Base-by-base conservation (phyloP, 2,113 vertebrate genomes). In the Rostratula benghalensis region DNA sequence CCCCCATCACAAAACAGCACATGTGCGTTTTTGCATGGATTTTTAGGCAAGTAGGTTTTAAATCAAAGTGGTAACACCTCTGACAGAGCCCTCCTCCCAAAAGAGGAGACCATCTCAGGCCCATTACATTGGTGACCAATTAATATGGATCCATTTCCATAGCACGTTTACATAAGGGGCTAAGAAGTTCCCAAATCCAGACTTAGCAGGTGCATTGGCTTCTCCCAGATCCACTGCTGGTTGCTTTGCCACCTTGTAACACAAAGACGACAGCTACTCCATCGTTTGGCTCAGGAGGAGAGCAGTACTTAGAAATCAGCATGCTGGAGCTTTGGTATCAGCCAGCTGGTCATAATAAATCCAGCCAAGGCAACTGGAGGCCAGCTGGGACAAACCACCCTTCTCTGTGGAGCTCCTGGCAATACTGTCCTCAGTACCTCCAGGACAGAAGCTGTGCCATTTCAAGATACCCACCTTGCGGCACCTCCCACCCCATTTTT, bases 351-450 rank as follows among this genome's bases (percentile, higher is more conserved):
- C n/a, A 5, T 11, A 13, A 22, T 27, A 50, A 79, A 54, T 53
- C 27, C 50, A 80, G 75, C 30, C 54, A 69, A 93, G 48, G 78
- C 61, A 94, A 50, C 60, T 78, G 68, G 76, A 77, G 24, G 54
- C 35, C 63, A 81, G 3, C 45, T 78, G 22, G 31, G 65, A 68
- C n/a, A 70, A 85, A 48, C 11, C 39, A 28, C 11, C 11, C 51
- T 78, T 60, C 41, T 25, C 41, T 46, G 28, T 37, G 28, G 17
- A 63, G 25, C 22, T 85, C 24, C 27, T 46, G 35, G 30, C 23
- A 60, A 3, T 31, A 54, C 37, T 59, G 21, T 33, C 10, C 69
- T 81, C 25, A 6, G 6, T 14, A 11, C 4, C 4, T 27, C 28
- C 31, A 28, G 19, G 31, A 51, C 25, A 82, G 61, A 41, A 94